Evolutionary conservation across 2,113 vertebrate species (phyloP).

Genomic region (Shinisaurus crocodilurus): DNA sequence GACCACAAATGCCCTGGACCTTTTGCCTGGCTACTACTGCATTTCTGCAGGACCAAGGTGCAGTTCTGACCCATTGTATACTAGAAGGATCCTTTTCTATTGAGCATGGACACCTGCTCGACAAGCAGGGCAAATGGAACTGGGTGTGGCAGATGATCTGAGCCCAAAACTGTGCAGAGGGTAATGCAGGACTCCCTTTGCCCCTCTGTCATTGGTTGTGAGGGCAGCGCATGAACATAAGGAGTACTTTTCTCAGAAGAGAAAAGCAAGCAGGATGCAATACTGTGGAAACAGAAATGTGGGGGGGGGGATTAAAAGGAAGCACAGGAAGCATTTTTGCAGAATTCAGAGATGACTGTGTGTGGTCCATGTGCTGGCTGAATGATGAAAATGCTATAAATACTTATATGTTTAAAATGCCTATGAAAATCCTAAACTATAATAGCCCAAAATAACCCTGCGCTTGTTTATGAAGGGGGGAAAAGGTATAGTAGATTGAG

Average conservation of each 20-base stretch:
- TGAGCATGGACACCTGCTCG: neutral
- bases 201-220: neutral
- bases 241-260: neutral
- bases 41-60: neutral
- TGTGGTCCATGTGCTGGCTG: neutral
- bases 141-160: too few species aligned
- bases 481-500: neutral
- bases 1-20: neutral
- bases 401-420: too few species aligned
- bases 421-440: neutral
- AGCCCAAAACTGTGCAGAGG: neutral
- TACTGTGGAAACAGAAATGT: neutral
- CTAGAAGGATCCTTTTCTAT: neutral
- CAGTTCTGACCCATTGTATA: neutral
- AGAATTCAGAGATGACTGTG: neutral
- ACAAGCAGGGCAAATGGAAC: neutral
- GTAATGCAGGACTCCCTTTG: neutral
- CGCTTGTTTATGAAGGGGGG: neutral
- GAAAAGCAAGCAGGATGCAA: neutral
- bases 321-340: too few species aligned
- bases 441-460: neutral
- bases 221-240: neutral
- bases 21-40: neutral
- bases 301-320: neutral
- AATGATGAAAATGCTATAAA: neutral